Base-by-base conservation (phyloP, 2,113 vertebrate genomes). In the Nematolebias whitei region DNA sequence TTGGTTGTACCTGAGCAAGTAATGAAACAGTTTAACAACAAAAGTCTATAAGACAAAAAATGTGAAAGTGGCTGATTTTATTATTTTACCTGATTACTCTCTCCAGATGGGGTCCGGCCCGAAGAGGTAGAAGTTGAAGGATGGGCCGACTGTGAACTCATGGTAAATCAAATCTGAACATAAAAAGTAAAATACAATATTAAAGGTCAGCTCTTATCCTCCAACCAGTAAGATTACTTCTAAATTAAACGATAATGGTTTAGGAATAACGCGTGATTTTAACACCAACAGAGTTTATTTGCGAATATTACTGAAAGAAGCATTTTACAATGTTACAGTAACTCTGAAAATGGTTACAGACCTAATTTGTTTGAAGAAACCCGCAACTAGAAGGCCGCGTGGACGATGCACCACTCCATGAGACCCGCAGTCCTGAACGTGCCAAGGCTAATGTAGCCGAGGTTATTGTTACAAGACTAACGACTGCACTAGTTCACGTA, bases 81-180 rank as follows among this genome's bases (percentile, higher is more conserved):
- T 35, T 1, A 26, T 11, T 14, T 49, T 92, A 98, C 97, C 96
- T 95, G 94, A 78, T 89, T 93, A 22, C 90, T 88, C 35, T 95
- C 95, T 66, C 92, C 93, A 0, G 94, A 79, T 38, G 94, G 71
- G 41, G 91, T 78, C 73, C 92, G 93, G 90, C 92, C 94, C 90
- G 94, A 56, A 44, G 82, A 87, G 80, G 91, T 92, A 72, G 95
- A 89, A 77, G 92, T 71, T 63, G 88, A 86, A 66, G 88, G 79
- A 74, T 94, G 93, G 74, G 88, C 77, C 77, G 95, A 87, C 44
- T 94, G 71, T 77, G 94, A 93, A 79, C 91, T 94, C 97, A 99
- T 99, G 76, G 19, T 89, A 85, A 74, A 63, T 70, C 1, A 67
- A 68, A 51, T 80, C 87, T 90, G 68, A 43, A 83, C n/a, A n/a